Evolutionary conservation across 2,113 vertebrate genomes (phyloP).

Genomic region (Strigops habroptila): DNA sequence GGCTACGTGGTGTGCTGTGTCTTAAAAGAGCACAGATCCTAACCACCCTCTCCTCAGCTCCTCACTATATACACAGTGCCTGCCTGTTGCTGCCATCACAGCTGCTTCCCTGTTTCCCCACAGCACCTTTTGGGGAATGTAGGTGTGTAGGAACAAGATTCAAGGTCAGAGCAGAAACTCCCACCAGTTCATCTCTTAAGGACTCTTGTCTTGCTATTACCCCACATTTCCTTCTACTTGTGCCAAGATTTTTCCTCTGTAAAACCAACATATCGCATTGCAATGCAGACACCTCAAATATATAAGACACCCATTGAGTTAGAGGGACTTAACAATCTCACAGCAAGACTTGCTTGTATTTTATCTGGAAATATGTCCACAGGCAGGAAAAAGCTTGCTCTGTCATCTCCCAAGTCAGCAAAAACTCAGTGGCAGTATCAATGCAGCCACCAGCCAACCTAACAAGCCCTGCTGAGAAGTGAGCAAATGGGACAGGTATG

Average conservation of each 20-base stretch:
- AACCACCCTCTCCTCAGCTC: neutral
- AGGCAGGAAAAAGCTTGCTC: neutral
- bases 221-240: neutral
- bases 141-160: neutral
- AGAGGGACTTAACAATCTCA: neutral
- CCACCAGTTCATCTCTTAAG: neutral
- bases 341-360: neutral
- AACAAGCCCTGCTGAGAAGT: neutral
- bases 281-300: neutral
- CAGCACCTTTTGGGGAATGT: neutral
- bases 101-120: neutral
- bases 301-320: neutral
- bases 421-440: accelerated
- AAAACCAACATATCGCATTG: neutral
- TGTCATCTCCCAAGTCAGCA: neutral
- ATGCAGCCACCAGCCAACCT: neutral
- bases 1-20: neutral
- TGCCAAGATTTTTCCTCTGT: neutral
- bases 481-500: neutral
- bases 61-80: neutral
- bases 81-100: neutral
- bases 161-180: neutral
- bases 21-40: neutral
- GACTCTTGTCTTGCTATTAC: neutral
- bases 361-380: neutral